phyloP scores from a whole-genome alignment of 2,113 vertebrate species.

The Perognathus longimembris region DNA sequence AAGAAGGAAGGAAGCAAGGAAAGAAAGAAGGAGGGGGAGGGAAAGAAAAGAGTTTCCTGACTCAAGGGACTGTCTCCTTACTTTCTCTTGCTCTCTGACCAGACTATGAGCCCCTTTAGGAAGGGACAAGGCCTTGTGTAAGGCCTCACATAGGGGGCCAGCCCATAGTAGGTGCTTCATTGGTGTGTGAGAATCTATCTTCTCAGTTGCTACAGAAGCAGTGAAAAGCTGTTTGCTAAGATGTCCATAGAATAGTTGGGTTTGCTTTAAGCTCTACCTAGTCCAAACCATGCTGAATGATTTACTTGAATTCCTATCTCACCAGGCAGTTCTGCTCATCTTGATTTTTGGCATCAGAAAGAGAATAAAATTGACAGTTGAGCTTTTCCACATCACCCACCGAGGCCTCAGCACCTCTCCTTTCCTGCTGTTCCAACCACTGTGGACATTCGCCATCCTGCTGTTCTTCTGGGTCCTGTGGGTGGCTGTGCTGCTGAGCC shows the following conservation, averaged over 20 bases:
- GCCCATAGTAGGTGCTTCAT: background rate
- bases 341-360: slow-evolving; percentile 83
- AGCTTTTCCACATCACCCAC: slow-evolving; percentile 84
- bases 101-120: background rate
- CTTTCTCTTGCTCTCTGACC: background rate
- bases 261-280: background rate
- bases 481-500: slow-evolving; percentile 88
- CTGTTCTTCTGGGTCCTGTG: slow-evolving; percentile 88
- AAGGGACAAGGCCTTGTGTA: background rate
- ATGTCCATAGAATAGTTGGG: background rate
- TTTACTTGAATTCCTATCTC: slow-evolving; percentile 64
- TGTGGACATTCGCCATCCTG: slow-evolving; percentile 88
- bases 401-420: slow-evolving; percentile 84
- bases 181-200: background rate
- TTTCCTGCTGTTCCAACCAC: slow-evolving; percentile 86
- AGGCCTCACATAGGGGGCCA: background rate
- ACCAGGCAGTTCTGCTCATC: slow-evolving; percentile 84
- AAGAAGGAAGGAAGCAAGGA: too few relatives aligned
- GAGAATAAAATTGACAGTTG: slow-evolving; percentile 78
- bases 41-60: background rate
- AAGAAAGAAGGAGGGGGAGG: too few relatives aligned
- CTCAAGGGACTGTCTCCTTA: background rate
- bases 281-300: background rate
- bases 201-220: background rate
- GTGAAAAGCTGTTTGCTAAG: background rate